Base-by-base conservation (phyloP, 2,797 vertebrate species). In the Clamator glandarius region DNA sequence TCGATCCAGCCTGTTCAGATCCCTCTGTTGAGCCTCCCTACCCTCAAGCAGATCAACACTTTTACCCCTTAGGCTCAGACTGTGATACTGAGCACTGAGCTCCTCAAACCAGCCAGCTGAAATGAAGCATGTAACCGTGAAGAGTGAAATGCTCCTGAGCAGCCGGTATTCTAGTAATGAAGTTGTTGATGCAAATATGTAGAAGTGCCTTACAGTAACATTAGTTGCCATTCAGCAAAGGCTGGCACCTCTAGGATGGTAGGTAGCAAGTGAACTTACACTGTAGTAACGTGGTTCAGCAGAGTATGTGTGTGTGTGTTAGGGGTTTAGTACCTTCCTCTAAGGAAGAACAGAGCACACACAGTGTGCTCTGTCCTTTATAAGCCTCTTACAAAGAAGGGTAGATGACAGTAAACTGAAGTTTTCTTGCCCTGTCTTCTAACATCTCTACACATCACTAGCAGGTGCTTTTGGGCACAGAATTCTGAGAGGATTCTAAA, bases 401-500 rank as follows among this genome's bases (percentile, higher is more conserved):
- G 44, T 26, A 87, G 75, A 39, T 64, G 39, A 55, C 39, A 75
- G 21, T 51, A 67, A 67, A 44, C 1, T 42, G 44, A 73, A 59
- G n/a, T 54, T 79, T 55, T 92, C 63, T 92, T 92, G 81, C 82
- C 39, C 84, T 82, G 35, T 52, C 44, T 82, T 89, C 52, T 77
- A 70, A 87, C 67, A 90, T 90, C 81, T 83, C 41, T 84, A 7
- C 52, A 58, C 55, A 54, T 61, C 9, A 2, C 36, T 31, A 58
- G 50, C 61, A 87, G 83, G n/a, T 70, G 81, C 54, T 70, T 77
- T 74, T 66, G 67, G 52, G 50, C 57, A 42, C 21, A 72, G 66
- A 59, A 85, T 80, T 61, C 63, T 86, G 80, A 74, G 63, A 33
- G 10, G 69, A 48, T 93, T 96, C 84, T 92, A 90, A 90, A 90